phyloP scores from a whole-genome alignment of 2,888 invertebrate species.

The Amphipoea lucens region DNA sequence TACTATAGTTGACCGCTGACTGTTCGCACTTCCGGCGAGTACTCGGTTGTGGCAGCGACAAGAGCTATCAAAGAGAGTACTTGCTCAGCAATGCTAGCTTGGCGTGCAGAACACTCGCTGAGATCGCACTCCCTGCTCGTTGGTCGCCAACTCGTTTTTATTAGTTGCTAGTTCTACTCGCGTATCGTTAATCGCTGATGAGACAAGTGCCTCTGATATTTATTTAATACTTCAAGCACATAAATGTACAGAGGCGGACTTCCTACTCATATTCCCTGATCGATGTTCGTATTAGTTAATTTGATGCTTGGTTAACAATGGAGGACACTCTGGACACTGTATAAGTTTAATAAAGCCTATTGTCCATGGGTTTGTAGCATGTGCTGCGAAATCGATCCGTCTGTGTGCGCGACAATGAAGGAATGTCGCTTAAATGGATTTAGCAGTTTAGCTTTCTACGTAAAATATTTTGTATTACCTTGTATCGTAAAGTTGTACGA shows the following conservation, averaged over 20 bases:
- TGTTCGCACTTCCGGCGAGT: background rate
- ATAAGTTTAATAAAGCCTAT: slow-evolving; percentile 28
- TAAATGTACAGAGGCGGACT: too few species aligned
- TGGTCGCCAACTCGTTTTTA: background rate
- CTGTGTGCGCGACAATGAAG: slow-evolving; percentile 22
- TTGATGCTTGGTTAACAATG: slow-evolving; percentile 23
- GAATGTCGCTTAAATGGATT: slow-evolving; percentile 35
- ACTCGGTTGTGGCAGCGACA: background rate
- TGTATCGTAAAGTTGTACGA: background rate
- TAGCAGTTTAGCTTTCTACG: background rate
- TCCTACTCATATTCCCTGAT: background rate
- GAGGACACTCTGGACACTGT: slow-evolving; percentile 1
- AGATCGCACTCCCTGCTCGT: background rate
- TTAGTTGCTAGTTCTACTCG: background rate
- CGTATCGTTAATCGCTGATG: background rate
- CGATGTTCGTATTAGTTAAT: slow-evolving; percentile 17
- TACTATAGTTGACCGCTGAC: background rate
- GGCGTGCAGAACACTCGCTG: background rate
- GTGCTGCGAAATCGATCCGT: slow-evolving; percentile 48
- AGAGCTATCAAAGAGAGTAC: background rate
- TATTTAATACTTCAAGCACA: too few species aligned
- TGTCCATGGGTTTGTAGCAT: slow-evolving; percentile 33
- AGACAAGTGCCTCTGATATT: background rate
- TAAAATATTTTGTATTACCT: background rate
- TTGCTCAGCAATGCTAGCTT: background rate